Base-by-base conservation (phyloP, 2,888 invertebrate genomes). In the Ennomos quercinarius region DNA sequence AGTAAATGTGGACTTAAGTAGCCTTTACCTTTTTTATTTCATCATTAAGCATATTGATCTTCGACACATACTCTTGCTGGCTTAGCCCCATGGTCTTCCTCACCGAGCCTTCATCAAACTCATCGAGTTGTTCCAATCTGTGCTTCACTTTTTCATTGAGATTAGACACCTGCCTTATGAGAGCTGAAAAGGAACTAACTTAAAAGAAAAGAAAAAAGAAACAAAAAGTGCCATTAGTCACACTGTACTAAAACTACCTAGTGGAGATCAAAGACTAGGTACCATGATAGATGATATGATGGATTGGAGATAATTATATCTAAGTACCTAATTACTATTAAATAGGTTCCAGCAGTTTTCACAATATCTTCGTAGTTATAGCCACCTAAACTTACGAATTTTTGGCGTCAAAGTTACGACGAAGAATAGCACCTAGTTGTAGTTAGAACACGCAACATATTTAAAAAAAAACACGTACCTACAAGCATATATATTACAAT, bases 111-210 rank as follows among this genome's bases (percentile, higher is more conserved):
- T 98, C 98, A 81, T 99, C 99, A 88, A 98, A 97, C 74, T 97
- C 97, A 91, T 99, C 99, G 58, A 99, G 89, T 80, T 99, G 99
- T 82, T 99, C 98, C 50, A 99, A 87, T 47, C 98, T 95, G 77
- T 96, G 97, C 84, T 97, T 96, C 0, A 98, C 97, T 90, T 98
- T 98, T 78, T 98, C 98, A 71, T 96, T 95, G 11, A 97, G 93
- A 67, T 95, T 95, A 46, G 95, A 95, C 82, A 97, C 97, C 52
- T 96, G 95, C 89, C 96, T 97, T 61, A 97, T 96, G 78, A 95
- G 93, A 70, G 96, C 95, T 96, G 87, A 78, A 94, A 93, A 84
- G 51, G 91, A 81, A 80, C 87, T 89, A 90, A 91, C 91, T 91
- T 86, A 90, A 89, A 87, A 84, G 47, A 73, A 74, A 75, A 80